Evolutionary conservation across 2,113 vertebrate genomes (phyloP).

Genomic region (Tragelaphus strepsiceros): DNA sequence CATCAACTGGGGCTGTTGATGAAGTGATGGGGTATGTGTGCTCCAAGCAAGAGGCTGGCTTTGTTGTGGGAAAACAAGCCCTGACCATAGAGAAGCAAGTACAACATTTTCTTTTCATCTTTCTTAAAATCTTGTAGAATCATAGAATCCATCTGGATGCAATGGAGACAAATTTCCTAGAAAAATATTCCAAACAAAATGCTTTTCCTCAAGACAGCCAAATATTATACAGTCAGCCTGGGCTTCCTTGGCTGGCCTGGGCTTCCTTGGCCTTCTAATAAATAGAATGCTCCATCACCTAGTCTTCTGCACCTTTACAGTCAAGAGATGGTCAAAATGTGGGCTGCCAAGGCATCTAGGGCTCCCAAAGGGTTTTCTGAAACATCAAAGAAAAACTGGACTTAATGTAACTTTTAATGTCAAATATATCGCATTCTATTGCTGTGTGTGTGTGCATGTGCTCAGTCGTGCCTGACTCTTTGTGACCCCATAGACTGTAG

Average conservation of each 20-base stretch:
- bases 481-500: background rate
- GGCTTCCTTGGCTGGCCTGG: background rate
- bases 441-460: background rate
- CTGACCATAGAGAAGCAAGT: background rate
- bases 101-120: background rate
- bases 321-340: background rate
- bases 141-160: background rate
- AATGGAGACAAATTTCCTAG: background rate
- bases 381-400: background rate
- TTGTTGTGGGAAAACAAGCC: background rate
- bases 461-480: background rate
- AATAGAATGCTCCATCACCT: background rate
- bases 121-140: constrained; percentile 4
- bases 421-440: background rate
- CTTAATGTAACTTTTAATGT: background rate
- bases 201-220: background rate
- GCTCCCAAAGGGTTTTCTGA: background rate
- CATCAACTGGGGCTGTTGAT: background rate
- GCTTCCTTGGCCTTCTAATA: background rate
- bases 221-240: background rate
- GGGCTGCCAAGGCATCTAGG: background rate
- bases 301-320: background rate
- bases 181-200: constrained; percentile 31
- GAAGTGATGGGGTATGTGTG: too few relatives aligned
- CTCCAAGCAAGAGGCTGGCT: background rate